Evolutionary conservation across 2,113 vertebrate genomes (phyloP).

Genomic region (Atractosteus spatula): DNA sequence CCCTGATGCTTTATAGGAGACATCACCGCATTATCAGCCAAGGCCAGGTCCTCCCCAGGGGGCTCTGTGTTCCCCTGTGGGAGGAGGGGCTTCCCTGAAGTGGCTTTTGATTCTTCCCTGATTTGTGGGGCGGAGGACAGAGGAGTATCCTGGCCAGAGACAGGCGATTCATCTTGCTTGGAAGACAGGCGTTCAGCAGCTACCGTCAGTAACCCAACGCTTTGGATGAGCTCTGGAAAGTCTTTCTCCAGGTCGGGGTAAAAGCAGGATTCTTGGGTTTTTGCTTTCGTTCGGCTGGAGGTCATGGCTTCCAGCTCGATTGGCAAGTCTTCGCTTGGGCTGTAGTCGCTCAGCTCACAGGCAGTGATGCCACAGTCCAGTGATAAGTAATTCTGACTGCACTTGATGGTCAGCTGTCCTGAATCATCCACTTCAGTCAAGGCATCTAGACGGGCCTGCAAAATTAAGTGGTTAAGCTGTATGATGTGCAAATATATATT

Average conservation of each 20-base stretch:
- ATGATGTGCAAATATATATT: no score
- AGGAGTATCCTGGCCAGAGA: slow-evolving; percentile 36
- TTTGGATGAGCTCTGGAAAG: slow-evolving; percentile 75
- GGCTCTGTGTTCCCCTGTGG: slow-evolving; percentile 22
- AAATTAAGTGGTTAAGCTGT: not conserved
- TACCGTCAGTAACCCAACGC: slow-evolving; percentile 76
- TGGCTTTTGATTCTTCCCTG: slow-evolving; percentile 33
- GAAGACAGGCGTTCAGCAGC: slow-evolving; percentile 58
- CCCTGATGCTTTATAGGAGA: slow-evolving; percentile 41
- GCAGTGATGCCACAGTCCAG: slow-evolving; percentile 97
- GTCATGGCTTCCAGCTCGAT: slow-evolving; percentile 57
- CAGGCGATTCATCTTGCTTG: slow-evolving; percentile 44
- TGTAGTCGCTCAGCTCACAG: slow-evolving; percentile 92
- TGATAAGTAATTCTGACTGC: slow-evolving; percentile 95
- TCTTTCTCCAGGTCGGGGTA: slow-evolving; percentile 75
- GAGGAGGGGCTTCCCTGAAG: slow-evolving; percentile 26
- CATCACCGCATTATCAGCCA: slow-evolving; percentile 14
- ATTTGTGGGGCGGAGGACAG: slow-evolving; percentile 28
- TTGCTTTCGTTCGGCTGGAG: slow-evolving; percentile 56
- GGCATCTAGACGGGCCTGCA: slow-evolving; percentile 86
- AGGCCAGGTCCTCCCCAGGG: not conserved
- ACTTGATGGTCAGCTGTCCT: slow-evolving; percentile 95
- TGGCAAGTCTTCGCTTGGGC: slow-evolving; percentile 83
- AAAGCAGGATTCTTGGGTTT: slow-evolving; percentile 68
- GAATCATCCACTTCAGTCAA: slow-evolving; percentile 94